Conservation (phyloP, 2,113 vertebrate species). For the Upupa epops region DNA sequence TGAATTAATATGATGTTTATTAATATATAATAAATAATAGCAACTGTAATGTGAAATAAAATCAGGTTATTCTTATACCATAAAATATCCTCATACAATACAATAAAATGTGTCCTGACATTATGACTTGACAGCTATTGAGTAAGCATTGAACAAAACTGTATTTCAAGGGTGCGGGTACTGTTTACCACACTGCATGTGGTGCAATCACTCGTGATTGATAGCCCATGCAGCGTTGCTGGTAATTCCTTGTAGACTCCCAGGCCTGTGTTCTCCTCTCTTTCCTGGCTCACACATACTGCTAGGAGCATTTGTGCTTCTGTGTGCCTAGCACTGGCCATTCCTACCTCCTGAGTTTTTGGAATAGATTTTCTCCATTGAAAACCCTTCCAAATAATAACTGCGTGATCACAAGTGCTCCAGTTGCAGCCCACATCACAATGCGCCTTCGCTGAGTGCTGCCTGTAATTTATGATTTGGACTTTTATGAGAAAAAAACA, state of each 20-base stretch:
- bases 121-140: neutral
- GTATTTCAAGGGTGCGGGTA: neutral
- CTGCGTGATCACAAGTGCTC: neutral
- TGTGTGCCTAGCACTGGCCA: neutral
- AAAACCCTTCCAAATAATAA: neutral
- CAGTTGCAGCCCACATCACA: fast-evolving
- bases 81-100: too few relatives aligned
- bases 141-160: neutral
- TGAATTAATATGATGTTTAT: neutral
- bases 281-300: neutral
- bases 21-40: neutral
- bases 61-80: neutral
- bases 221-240: neutral
- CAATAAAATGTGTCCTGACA: neutral
- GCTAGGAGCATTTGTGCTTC: neutral
- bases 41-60: neutral
- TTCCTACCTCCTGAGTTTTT: fast-evolving
- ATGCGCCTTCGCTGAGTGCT: fast-evolving
- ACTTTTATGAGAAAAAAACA: neutral
- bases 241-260: neutral
- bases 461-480: neutral
- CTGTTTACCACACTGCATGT: neutral
- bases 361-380: neutral
- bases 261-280: neutral
- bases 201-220: neutral